Evolutionary conservation across 2,888 invertebrate genomes (phyloP).

Genomic region (Heteropelma amictum): DNA sequence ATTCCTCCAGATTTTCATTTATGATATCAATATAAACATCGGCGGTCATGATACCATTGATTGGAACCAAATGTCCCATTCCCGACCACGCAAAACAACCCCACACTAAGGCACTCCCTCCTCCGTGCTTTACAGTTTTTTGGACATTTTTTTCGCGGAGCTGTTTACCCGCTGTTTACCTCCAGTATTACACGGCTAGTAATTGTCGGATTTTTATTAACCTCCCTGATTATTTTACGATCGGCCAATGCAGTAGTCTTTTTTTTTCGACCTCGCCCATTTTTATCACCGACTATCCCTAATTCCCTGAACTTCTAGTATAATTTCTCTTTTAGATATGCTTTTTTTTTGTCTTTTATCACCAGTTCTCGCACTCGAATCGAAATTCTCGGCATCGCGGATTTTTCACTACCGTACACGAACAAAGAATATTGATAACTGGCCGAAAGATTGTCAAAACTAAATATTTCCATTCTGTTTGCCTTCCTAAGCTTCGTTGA

Average conservation of each 20-base stretch:
- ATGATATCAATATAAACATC: background rate
- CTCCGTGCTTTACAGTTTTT: no score
- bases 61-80: background rate
- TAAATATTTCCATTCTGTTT: no score
- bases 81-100: background rate
- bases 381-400: constrained; percentile 1
- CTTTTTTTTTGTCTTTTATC: no score
- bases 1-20: background rate
- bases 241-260: background rate
- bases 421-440: no score
- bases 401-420: background rate
- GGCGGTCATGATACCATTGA: background rate
- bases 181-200: background rate
- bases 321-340: no score
- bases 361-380: no score
- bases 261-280: background rate
- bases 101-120: no score
- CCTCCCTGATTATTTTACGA: background rate
- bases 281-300: background rate
- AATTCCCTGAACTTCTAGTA: no score
- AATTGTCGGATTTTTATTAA: constrained; percentile 1
- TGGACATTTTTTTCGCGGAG: no score
- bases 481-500: no score
- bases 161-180: no score
- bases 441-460: no score